Evolutionary conservation across 2,888 invertebrate species (phyloP), one percentile per base, ranked within the genome.

Genomic region (Hypomecis atomaria): DNA sequence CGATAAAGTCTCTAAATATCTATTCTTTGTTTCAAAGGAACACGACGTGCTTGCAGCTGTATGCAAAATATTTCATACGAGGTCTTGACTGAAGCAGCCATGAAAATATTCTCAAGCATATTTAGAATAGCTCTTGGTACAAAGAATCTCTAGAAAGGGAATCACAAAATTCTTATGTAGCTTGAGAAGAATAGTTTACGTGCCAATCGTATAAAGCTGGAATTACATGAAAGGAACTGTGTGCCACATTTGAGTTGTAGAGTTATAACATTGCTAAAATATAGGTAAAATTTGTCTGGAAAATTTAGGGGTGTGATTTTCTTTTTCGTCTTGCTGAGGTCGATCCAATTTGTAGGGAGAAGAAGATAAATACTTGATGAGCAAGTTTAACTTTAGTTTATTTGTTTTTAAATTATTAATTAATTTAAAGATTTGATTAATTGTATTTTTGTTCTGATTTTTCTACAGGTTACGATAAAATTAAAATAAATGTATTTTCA

Each of bases 141-240:
- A 61, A 45, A 59, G 49, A 58, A 60, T 60, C 48, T 66, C 54
- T 57, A 60, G 62, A 66, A 66, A 62, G 52, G 57, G 66, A 63
- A 66, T 66, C 40, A 43, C 57, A 60, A 66, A 54, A 66, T 66
- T 63, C 63, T 63, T 66, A 50, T 63, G 57, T 63, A 57, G 53
- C 59, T 50, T 43, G 33, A 57, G 48, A 47, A 62, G 47, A 55
- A 60, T 65, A 65, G 65, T 60, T 57, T 37, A 9, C 65, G 57
- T 65, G 42, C 60, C 60, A 44, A 60, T 65, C 60, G 53, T 49
- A 59, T 64, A 49, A 56, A 47, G 50, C 50, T 38, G 52, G 52
- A 52, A 52, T 52, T n/a, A 52, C 33, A 52, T 5, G 13, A 6
- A 40, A 13, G 9, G 3, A 5, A 38, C 38, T 23, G 13, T 33